Base-by-base conservation (phyloP, 2,888 invertebrate species). In the Diploptera punctata region DNA sequence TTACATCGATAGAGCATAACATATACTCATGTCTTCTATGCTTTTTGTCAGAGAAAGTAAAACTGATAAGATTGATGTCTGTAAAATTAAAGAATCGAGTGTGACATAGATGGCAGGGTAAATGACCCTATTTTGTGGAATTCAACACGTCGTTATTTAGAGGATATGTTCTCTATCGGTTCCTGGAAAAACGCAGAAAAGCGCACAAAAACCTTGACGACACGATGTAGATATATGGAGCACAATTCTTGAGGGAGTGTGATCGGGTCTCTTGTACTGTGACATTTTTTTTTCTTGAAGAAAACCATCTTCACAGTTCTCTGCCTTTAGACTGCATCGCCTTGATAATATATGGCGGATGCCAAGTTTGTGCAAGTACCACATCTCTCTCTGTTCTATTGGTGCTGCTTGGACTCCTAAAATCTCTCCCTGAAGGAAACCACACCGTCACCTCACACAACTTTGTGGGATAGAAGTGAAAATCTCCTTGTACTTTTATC, bases 401-500 rank as follows among this genome's bases (percentile, higher is more conserved):
- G 52, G 38, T 5, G 47, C 52, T 4, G 21, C 10, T 21, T 10
- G 3, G 3, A 19, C 10, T 18, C 19, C 19, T 5, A 52, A 19
- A 47, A 52, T 24, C 52, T 52, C 52, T 52, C 52, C 24, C 52
- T 10, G 52, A 52, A 52, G 9, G 49, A n/a, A 57, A 57, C 57
- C 57, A n/a, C 18, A 13, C 24, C 16, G 49, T 24, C 54, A 24
- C 54, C 57, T 29, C 21, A 29, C 57, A 29, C 57, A 57, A 57
- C 26, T 29, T 57, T 57, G 29, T 16, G 26, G 16, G n/a, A 29
- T 29, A 57, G 18, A 16, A 29, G n/a, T 24, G 31, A 57, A 57
- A 57, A 57, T 29, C 57, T 18, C n/a, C n/a, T 31, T 29, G 31
- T 57, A 31, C 57, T 31, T n/a, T 57, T 57, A 57, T 57, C 29